Percentiles rank a stretch among this genome's conserved stretches.
Evolutionary conservation across 2,797 vertebrate genomes (phyloP).

Genomic region (Adelosebastes latens): DNA sequence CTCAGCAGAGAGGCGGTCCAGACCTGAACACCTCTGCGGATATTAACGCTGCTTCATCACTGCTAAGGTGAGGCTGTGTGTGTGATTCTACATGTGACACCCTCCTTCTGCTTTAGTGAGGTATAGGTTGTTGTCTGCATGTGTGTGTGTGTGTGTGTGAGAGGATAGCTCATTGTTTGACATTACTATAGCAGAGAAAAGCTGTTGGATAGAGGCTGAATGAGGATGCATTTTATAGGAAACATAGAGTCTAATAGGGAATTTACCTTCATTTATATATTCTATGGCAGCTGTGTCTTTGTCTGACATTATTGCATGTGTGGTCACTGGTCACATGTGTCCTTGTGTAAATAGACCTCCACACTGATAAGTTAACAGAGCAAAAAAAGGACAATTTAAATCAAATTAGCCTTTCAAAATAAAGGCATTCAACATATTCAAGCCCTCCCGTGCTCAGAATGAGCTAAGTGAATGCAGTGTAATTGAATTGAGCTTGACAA

Average conservation of each 20-base stretch:
- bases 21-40: conserved; percentile 58
- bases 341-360: neutral
- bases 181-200: conserved; percentile 13
- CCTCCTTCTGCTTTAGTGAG: conserved; percentile 21
- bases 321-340: conserved; percentile 16
- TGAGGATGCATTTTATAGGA: neutral
- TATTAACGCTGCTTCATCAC: conserved; percentile 52
- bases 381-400: neutral
- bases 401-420: conserved; percentile 15
- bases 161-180: conserved; percentile 21
- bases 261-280: neutral
- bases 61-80: conserved; percentile 78
- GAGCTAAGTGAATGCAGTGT: neutral
- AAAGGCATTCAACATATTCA: neutral
- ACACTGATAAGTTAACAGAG: conserved; percentile 8
- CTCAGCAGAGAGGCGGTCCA: conserved; percentile 31
- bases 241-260: neutral
- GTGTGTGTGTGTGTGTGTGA: conserved; percentile 27
- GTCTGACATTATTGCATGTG: conserved; percentile 11
- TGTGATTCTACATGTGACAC: conserved; percentile 33
- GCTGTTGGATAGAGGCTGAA: conserved; percentile 8
- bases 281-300: neutral
- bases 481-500: neutral
- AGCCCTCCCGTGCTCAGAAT: neutral
- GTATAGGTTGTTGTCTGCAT: conserved; percentile 17